Conservation (phyloP, 2,797 vertebrate species). For the Babyrousa celebensis region DNA sequence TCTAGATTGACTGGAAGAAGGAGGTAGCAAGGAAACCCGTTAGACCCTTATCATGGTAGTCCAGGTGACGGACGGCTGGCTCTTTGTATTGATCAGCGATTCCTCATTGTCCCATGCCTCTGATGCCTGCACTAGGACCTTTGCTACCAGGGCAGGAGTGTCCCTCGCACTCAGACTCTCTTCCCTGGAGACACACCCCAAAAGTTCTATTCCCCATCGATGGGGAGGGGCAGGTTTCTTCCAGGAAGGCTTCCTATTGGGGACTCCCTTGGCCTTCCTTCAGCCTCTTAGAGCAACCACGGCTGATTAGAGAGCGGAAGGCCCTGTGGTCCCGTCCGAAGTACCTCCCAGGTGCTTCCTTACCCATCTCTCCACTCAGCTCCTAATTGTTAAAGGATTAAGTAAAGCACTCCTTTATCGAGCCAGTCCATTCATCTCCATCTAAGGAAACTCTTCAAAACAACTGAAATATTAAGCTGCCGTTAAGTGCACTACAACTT, state of each 20-base stretch:
- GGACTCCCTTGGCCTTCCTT: conserved; percentile 69
- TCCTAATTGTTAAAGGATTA: conserved; percentile 90
- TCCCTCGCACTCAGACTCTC: background rate
- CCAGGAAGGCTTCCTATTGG: conserved; percentile 75
- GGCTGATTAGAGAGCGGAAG: conserved; percentile 59
- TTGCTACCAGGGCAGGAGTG: background rate
- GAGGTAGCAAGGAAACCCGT: background rate
- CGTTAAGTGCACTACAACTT: conserved; percentile 69
- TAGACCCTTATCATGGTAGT: background rate
- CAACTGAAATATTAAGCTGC: conserved; percentile 87
- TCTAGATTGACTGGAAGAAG: background rate
- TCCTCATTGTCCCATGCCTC: background rate
- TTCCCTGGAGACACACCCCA: background rate
- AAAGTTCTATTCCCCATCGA: conserved; percentile 48
- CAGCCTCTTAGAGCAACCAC: background rate
- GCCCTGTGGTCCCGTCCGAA: background rate
- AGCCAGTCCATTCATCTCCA: conserved; percentile 83
- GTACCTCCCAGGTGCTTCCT: conserved; percentile 71
- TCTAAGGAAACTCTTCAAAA: conserved; percentile 84
- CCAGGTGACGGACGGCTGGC: background rate
- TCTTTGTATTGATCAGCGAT: background rate
- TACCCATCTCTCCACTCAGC: conserved; percentile 84
- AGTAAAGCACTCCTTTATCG: conserved; percentile 87
- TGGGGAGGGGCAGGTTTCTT: conserved; percentile 53
- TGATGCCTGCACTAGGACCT: background rate